phyloP scores from a whole-genome alignment of 2,888 invertebrate genomes.

The Pristionchus arcanus region DNA sequence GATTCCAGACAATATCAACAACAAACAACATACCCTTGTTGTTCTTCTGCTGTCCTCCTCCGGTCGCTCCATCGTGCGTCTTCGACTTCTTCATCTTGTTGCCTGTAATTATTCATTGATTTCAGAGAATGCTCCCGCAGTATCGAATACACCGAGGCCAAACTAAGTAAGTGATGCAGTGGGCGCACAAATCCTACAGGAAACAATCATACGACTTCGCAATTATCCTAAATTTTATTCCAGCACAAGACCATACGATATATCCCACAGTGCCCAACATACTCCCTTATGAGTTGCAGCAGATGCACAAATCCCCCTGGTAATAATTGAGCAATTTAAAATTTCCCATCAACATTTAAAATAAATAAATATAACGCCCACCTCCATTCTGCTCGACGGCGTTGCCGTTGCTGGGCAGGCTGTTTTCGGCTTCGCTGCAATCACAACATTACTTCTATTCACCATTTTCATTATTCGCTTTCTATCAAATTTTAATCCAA shows the following conservation, averaged over 20 bases:
- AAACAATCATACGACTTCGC: background rate
- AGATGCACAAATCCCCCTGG: background rate
- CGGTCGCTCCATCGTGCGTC: constrained; percentile 54
- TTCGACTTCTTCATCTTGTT: constrained; percentile 55
- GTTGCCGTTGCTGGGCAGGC: constrained; percentile 33
- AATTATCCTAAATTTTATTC: no score
- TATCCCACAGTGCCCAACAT: background rate
- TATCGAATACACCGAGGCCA: background rate
- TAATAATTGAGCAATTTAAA: background rate
- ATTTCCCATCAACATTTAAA: background rate
- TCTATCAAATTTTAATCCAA: no score
- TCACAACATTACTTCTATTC: background rate
- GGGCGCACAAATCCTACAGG: background rate
- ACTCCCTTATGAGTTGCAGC: background rate
- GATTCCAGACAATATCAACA: background rate
- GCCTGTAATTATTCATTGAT: background rate
- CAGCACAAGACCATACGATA: no score
- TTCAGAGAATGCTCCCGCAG: background rate
- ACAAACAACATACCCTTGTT: constrained; percentile 34
- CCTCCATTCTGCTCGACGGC: constrained; percentile 38
- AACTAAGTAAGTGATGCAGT: background rate
- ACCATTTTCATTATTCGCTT: background rate
- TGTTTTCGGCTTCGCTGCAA: constrained; percentile 54
- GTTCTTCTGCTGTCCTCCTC: constrained; percentile 2
- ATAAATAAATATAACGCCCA: background rate